phyloP scores from a whole-genome alignment of 1,140 invertebrate species.

The Lucilia sericata region DNA sequence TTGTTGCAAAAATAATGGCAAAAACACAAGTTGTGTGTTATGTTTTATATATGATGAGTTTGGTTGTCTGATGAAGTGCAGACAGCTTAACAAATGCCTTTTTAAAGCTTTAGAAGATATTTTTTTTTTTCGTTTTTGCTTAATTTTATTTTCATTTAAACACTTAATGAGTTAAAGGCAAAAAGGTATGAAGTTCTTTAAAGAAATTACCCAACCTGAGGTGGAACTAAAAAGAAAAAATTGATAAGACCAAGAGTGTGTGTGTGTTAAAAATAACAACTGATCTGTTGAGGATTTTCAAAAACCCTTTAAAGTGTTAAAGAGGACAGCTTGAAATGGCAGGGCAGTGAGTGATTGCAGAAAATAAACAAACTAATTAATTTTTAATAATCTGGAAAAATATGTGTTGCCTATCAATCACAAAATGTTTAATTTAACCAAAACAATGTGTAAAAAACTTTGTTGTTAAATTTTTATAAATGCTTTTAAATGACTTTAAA shows the following conservation, averaged over 20 bases:
- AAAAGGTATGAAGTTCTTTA: neutral
- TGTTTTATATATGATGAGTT: neutral
- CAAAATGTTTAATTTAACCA: too few species aligned
- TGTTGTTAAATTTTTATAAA: too few species aligned
- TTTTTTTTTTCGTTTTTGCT: neutral
- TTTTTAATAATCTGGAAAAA: too few species aligned
- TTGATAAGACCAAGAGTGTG: neutral
- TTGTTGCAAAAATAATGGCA: too few species aligned
- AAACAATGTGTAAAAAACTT: too few species aligned
- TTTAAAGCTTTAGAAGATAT: neutral
- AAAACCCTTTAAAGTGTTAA: neutral
- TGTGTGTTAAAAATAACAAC: constrained; percentile 7
- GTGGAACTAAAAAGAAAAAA: neutral
- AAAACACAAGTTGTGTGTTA: too few species aligned
- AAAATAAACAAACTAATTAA: too few species aligned
- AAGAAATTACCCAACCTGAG: neutral
- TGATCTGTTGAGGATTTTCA: too few species aligned
- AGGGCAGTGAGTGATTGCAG: too few species aligned
- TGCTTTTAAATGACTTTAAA: too few species aligned
- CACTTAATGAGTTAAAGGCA: neutral
- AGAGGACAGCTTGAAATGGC: neutral
- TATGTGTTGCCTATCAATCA: too few species aligned
- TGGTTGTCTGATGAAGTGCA: constrained; percentile 1
- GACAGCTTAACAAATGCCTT: neutral
- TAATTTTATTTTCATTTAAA: neutral